Conservation (phyloP, 2,113 vertebrate species). For the Cichladusa arquata region DNA sequence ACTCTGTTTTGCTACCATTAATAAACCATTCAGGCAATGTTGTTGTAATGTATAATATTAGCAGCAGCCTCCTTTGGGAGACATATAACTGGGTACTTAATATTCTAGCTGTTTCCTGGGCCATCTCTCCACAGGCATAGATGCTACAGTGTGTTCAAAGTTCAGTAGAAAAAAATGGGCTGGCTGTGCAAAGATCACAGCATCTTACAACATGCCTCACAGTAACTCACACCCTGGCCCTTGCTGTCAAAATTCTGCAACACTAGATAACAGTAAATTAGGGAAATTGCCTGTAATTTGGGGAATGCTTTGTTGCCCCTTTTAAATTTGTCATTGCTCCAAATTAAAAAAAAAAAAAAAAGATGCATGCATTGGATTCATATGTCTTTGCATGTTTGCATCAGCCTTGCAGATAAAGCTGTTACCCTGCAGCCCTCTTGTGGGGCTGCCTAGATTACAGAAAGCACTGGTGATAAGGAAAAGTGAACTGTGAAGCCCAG, state of each 20-base stretch:
- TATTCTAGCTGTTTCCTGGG: slow-evolving; percentile 70
- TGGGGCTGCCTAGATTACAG: background rate
- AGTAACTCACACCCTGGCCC: slow-evolving; percentile 16
- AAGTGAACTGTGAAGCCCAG: background rate
- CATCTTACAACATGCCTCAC: background rate
- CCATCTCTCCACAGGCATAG: slow-evolving; percentile 23
- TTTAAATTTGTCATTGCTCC: background rate
- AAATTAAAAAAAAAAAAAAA: background rate
- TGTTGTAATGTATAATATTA: slow-evolving; percentile 75
- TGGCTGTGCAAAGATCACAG: slow-evolving; percentile 30
- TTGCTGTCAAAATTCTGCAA: slow-evolving; percentile 61
- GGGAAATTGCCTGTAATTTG: slow-evolving; percentile 1
- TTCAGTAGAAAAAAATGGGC: slow-evolving; percentile 34
- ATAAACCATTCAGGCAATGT: slow-evolving; percentile 79
- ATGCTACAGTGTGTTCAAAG: slow-evolving; percentile 42
- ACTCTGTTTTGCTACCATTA: slow-evolving; percentile 78
- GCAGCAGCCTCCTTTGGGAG: slow-evolving; percentile 68
- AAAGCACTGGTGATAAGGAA: background rate
- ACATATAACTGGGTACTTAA: slow-evolving; percentile 68
- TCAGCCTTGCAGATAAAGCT: background rate
- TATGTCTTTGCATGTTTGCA: background rate
- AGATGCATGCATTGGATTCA: background rate
- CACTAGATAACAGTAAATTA: slow-evolving; percentile 57
- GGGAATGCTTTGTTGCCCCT: background rate
- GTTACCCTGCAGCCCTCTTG: background rate